Evolutionary conservation across 64 coral and sea anemone genomes (phyloP), one percentile per base, ranked within the genome.

Genomic region (Montipora cactus): DNA sequence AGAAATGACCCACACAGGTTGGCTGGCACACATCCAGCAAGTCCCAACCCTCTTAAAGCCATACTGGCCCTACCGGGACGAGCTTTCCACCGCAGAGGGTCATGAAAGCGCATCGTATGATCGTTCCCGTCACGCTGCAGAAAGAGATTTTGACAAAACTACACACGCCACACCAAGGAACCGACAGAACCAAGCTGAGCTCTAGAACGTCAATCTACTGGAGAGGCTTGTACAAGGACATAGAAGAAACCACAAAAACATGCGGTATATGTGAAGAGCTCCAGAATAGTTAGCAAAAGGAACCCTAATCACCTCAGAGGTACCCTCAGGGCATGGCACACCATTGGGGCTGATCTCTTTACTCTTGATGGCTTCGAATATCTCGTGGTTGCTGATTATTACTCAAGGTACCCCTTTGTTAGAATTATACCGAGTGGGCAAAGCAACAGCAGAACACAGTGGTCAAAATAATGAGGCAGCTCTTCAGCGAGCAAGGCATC

Each of bases 201-300:
- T 4, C 87, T 51, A 76, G 28, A 21, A 79, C 87, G 8, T 48
- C 90, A 5, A 47, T 91, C 4, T 83, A 73, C 67, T 91, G 90
- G 90, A 91, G 79, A 83, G 80, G 69, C 14, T 49, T 91, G 10
- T 55, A 91, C 90, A 81, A 37, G 10, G 79, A 91, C 79, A 91
- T 91, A 23, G 78, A 91, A 12, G 47, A 91, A 1, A 13, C 75
- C 22, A 91, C 90, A 5, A 79, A 74, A 28, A n/a, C 90, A 13
- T 91, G 79, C 49, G 2, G 44, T 6, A 83, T 5, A 5, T 93
- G 75, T 76, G 47, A 73, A 18, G 89, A 25, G 28, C 28, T 28
- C 28, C 28, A 28, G 28, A 28, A 28, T 28, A 28, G 28, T 28
- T 1, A 28, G 28, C 21, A 16, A 45, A 93, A 79, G 71, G 74